Percentiles rank a stretch among this genome's conserved stretches.
These are phyloP conservation scores for Gasterosteus nipponicus DNA, from an alignment of 2,113 vertebrate species.

Conservation along the genomic window DNA sequence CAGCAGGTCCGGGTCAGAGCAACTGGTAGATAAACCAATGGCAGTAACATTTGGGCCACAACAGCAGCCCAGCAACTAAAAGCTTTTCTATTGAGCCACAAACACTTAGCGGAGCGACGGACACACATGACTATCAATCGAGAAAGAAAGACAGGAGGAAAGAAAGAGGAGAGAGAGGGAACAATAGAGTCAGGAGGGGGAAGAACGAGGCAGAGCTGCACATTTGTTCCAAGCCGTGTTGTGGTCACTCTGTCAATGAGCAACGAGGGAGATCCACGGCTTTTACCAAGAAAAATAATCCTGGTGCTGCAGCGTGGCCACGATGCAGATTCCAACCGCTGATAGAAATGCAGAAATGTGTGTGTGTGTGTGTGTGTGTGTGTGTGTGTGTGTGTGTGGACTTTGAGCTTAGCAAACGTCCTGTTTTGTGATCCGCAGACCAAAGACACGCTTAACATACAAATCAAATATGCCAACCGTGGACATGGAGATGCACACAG, in stretches of 20 bases:
- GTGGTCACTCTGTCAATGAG: constrained; percentile 14
- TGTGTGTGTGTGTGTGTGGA: neutral
- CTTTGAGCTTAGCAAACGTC: neutral
- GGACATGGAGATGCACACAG: too few species aligned
- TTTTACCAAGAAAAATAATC: constrained; percentile 3
- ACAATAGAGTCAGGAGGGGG: neutral
- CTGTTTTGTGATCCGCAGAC: neutral
- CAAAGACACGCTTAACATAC: neutral
- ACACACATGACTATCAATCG: constrained; percentile 1
- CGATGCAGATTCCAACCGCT: neutral
- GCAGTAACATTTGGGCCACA: constrained; percentile 1
- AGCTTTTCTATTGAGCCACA: constrained; percentile 12
- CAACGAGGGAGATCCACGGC: neutral
- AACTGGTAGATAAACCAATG: neutral
- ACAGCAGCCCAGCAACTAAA: neutral
- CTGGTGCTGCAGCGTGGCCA: neutral
- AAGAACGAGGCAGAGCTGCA: neutral
- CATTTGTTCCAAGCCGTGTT: constrained; percentile 1
- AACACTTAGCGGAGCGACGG: constrained; percentile 1
- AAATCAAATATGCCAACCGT: neutral
- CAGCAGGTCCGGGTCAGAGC: neutral
- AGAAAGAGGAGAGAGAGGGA: neutral
- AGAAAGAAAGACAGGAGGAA: neutral
- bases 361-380: neutral
- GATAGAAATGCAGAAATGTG: neutral